Conservation (phyloP, 2,888 invertebrate genomes). For the Caradrina kadenii region DNA sequence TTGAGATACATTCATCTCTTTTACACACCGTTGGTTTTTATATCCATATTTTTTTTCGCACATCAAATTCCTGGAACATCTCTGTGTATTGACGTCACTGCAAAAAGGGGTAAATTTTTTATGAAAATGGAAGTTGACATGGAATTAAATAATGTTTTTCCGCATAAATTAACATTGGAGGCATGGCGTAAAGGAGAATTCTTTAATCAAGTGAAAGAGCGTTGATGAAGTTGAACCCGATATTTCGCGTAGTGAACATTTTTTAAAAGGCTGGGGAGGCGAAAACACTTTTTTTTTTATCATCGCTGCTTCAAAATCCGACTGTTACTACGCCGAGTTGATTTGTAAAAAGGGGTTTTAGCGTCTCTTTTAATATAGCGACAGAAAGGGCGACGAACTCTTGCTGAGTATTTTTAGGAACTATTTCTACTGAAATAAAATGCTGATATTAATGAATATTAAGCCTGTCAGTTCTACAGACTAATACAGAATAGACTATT, state of each 20-base stretch:
- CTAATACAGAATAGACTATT: no score
- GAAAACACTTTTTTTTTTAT: background rate
- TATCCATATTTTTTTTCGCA: slow-evolving; percentile 31
- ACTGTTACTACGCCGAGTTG: background rate
- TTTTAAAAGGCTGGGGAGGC: background rate
- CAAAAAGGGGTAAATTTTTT: slow-evolving; percentile 17
- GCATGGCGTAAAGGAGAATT: slow-evolving; percentile 27
- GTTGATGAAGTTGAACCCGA: slow-evolving; percentile 15
- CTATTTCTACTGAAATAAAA: background rate
- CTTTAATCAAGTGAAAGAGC: slow-evolving; percentile 39
- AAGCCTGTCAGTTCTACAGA: no score
- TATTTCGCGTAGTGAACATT: slow-evolving; percentile 5
- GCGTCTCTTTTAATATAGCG: background rate
- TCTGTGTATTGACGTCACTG: slow-evolving; percentile 12
- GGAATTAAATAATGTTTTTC: slow-evolving; percentile 40
- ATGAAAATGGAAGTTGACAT: slow-evolving; percentile 40
- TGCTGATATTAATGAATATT: no score
- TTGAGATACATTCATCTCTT: slow-evolving; percentile 43
- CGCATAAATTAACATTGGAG: slow-evolving; percentile 39
- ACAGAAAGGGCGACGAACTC: background rate
- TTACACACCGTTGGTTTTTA: slow-evolving; percentile 20
- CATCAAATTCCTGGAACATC: slow-evolving; percentile 24
- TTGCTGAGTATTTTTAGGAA: background rate
- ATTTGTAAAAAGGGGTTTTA: background rate
- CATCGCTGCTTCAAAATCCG: background rate